Evolutionary conservation across 2,113 vertebrate genomes (phyloP).

Genomic region (Pterophyllum scalare): DNA sequence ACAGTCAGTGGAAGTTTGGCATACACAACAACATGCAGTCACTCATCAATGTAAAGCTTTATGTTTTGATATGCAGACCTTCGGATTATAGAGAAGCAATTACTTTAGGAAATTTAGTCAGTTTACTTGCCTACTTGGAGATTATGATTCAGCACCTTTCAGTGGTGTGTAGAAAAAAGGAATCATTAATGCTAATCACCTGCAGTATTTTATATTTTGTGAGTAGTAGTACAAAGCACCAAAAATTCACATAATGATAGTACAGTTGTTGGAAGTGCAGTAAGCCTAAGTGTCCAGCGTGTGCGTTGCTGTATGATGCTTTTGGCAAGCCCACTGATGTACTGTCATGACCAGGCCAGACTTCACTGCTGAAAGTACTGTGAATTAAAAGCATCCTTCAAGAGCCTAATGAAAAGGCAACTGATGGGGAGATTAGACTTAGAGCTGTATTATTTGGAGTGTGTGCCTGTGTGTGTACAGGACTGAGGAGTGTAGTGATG

Average conservation of each 20-base stretch:
- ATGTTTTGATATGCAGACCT: background rate
- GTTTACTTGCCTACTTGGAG: background rate
- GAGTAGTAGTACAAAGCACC: rapidly evolving
- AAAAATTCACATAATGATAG: background rate
- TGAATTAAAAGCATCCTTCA: slow-evolving; percentile 1
- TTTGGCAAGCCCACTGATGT: background rate
- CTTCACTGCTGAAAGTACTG: background rate
- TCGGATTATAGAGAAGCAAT: background rate
- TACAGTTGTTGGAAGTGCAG: background rate
- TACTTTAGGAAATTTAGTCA: background rate
- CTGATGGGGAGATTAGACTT: background rate
- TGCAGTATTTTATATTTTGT: background rate
- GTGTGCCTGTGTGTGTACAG: background rate
- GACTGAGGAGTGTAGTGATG: slow-evolving; percentile 20
- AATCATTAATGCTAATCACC: background rate
- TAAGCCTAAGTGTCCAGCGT: background rate
- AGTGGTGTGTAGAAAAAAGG: background rate
- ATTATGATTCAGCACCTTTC: background rate
- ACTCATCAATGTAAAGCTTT: background rate
- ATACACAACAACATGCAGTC: background rate
- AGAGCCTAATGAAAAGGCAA: slow-evolving; percentile 32
- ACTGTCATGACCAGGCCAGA: background rate
- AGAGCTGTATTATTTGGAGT: background rate
- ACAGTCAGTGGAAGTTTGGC: rapidly evolving
- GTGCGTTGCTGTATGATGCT: background rate